Evolutionary conservation across 2,113 vertebrate species (phyloP).

Genomic region (Trematocara stigmaticum): DNA sequence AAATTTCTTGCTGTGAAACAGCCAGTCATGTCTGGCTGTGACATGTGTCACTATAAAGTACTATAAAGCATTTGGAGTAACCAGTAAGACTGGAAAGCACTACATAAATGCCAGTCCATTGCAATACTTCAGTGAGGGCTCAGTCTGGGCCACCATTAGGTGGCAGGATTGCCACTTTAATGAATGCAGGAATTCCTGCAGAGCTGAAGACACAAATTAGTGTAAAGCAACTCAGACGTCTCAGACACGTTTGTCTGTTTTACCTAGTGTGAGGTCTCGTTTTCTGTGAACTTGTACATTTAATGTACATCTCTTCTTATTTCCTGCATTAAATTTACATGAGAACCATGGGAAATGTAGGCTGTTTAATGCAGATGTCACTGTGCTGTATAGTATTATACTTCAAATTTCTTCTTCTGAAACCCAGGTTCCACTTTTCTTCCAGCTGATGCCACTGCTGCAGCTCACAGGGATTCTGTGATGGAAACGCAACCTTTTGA

Average conservation of each 20-base stretch:
- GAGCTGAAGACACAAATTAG: not conserved
- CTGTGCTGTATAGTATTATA: not conserved
- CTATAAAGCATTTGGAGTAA: not conserved
- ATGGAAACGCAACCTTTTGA: not conserved
- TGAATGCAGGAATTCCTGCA: not conserved
- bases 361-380: not conserved
- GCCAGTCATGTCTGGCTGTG: not conserved
- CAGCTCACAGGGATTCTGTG: not conserved
- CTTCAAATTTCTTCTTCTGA: not conserved
- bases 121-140: not conserved
- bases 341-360: not conserved
- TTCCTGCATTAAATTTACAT: not conserved
- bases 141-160: not conserved
- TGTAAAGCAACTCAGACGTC: not conserved
- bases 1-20: not conserved
- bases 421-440: not conserved
- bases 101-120: not conserved
- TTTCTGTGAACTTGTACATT: not conserved
- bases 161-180: not conserved
- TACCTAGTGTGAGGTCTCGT: not conserved
- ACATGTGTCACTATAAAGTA: not conserved
- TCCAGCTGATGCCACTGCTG: not conserved
- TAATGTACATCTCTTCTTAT: not conserved
- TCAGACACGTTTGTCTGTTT: not conserved
- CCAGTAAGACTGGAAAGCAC: not conserved